Evolutionary conservation across 2,797 vertebrate species (phyloP).

Genomic region (Brachymystax lenok): DNA sequence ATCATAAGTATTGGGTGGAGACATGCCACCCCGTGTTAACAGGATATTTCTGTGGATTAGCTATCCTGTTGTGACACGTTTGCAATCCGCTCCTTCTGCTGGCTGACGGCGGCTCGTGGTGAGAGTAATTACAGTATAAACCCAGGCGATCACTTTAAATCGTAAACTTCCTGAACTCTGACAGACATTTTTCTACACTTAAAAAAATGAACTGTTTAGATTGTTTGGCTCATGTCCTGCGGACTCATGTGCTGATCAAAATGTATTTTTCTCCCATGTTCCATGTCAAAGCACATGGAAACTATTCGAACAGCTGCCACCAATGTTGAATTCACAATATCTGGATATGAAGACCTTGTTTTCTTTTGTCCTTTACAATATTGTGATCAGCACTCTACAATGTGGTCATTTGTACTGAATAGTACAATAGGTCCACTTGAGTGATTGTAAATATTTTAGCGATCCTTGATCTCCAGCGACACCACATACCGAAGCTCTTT

Average conservation of each 20-base stretch:
- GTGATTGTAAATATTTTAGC: background rate
- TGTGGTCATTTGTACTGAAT: background rate
- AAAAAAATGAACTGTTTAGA: background rate
- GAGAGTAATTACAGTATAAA: slow-evolving; percentile 65
- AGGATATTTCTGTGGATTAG: slow-evolving; percentile 40
- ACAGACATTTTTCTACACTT: slow-evolving; percentile 19
- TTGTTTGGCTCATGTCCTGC: background rate
- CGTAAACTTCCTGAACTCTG: slow-evolving; percentile 47
- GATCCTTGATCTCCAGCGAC: slow-evolving; percentile 11
- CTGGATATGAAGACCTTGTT: background rate
- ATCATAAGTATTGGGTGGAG: slow-evolving; percentile 36
- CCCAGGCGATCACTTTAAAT: slow-evolving; percentile 58
- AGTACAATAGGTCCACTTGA: background rate
- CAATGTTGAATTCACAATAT: background rate
- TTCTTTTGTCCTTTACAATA: background rate
- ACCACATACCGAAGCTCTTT: background rate
- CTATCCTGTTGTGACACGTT: slow-evolving; percentile 63
- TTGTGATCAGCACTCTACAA: background rate
- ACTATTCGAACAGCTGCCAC: background rate
- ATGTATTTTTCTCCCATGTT: background rate
- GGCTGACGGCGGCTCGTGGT: slow-evolving; percentile 61
- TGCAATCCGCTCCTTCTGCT: slow-evolving; percentile 50
- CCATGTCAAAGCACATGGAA: background rate
- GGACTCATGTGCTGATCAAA: background rate
- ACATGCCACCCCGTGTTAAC: slow-evolving; percentile 41